Base-by-base conservation (phyloP, 1,140 invertebrate species). In the Drosophila varians region DNA sequence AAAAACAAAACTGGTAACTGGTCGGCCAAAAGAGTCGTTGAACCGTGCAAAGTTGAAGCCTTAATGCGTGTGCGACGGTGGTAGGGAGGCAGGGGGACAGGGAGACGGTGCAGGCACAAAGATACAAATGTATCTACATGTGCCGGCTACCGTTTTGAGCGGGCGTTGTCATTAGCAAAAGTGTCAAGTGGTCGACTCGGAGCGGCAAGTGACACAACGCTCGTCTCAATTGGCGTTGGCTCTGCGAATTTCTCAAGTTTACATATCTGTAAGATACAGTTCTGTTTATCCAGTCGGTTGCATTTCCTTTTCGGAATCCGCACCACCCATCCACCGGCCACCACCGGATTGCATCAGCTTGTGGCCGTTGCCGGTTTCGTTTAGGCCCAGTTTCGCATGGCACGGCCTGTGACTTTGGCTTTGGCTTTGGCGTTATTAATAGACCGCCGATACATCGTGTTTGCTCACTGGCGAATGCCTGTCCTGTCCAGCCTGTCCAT, bases 81-180 rank as follows among this genome's bases (percentile, higher is more conserved):
- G n/a, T n/a, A n/a, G n/a, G n/a, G n/a, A n/a, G n/a, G n/a, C n/a
- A n/a, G 18, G 53, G 68, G 28, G 52, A 31, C 54, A 45, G 38
- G n/a, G n/a, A 26, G 38, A 43, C 42, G 18, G 58, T 21, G 60
- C 26, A 9, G 16, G 69, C 54, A 14, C 40, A 74, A 60, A 86
- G 76, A 84, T 79, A 84, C 80, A 86, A 80, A 74, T 80, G 82
- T 80, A 77, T 58, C 76, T 86, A 61, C 75, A 79, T 56, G 70
- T 71, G 79, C 53, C 49, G 38, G 75, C 75, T 77, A 75, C 77
- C 55, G 77, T 80, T 75, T 80, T 62, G n/a, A 49, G 42, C 71
- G 49, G 34, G 49, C 53, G 53, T 82, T 66, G 68, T 69, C 73
- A 64, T 73, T 62, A 76, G 61, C 73, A 40, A 72, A 78, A 65